Evolutionary conservation across 2,888 invertebrate genomes (phyloP).

Genomic region (Terebella lapidaria): DNA sequence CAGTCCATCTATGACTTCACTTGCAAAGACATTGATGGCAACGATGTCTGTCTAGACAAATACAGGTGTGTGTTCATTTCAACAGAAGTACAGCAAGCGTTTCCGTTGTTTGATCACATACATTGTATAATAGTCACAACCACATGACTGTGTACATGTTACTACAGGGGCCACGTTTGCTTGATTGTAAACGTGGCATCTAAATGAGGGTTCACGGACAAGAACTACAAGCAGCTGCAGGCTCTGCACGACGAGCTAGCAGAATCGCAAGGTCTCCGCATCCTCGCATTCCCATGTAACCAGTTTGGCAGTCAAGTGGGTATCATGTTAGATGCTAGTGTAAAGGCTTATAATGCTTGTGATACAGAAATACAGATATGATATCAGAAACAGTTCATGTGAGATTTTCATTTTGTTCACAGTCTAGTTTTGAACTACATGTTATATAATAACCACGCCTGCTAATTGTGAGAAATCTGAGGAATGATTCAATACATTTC

Average conservation of each 20-base stretch:
- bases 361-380: too few species aligned
- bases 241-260: conserved; percentile 65
- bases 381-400: too few species aligned
- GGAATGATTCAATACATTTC: too few species aligned
- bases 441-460: too few species aligned
- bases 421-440: too few species aligned
- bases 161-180: conserved; percentile 64
- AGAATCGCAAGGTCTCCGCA: conserved; percentile 66
- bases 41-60: conserved; percentile 72
- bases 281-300: conserved; percentile 83
- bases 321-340: neutral
- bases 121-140: neutral
- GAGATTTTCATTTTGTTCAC: too few species aligned
- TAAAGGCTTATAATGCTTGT: too few species aligned
- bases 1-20: conserved; percentile 75
- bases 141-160: neutral
- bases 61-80: conserved; percentile 58
- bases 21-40: conserved; percentile 75
- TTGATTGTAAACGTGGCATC: conserved; percentile 85
- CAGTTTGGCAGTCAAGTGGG: conserved; percentile 64
- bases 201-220: conserved; percentile 70
- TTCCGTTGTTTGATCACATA: neutral
- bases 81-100: neutral
- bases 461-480: too few species aligned
- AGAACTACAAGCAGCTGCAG: conserved; percentile 73